Evolutionary conservation across 2,113 vertebrate species (phyloP), one percentile per base, ranked within the genome.

Genomic region (Rhadina sibilatrix): DNA sequence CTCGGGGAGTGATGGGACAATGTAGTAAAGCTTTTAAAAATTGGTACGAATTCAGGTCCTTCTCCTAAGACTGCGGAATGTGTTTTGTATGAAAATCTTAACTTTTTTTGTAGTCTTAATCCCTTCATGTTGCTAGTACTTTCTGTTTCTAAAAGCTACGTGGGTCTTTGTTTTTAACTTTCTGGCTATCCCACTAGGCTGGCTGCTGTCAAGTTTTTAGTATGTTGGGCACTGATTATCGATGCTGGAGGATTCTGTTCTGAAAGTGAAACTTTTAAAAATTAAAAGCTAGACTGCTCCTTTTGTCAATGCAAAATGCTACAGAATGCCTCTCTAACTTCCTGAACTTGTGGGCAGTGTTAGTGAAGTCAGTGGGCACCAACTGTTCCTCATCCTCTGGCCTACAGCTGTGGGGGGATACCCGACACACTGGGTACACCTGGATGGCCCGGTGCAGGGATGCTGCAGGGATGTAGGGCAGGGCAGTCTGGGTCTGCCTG

Each of bases 391-490:
- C 33, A 31, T 33, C 27, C 70, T 35, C 38, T 50, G 53, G 25
- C 35, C 49, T 23, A 4, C 16, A 23, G 28, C n/a, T 57, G 37
- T 17, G 0, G 3, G 12, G 40, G 13, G 25, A 2, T 24, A 12
- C 54, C 14, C 1, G 2, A 3, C 5, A 1, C 12, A 2, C 25
- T 11, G 18, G 8, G 2, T 30, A 12, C 5, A 4, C 22, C 28
- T 28, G 59, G 40, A 18, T 21, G n/a, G 33, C 3, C 46, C 1
- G 0, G 8, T 16, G 35, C 21, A 68, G 44, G 60, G 57, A 33
- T 72, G 35, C 66, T 68, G 75, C 6, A 5, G 28, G 38, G 56
- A 47, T 60, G 50, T 23, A 42, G 16, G 1, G 6, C 66, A 46
- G 20, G 25, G n/a, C 27, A 33, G 38, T 24, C 20, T 47, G 14